Percentiles rank a stretch among this genome's conserved stretches.
These are phyloP conservation scores for Cantharis rustica DNA, from an alignment of 2,888 invertebrate species.

Conservation along the genomic window DNA sequence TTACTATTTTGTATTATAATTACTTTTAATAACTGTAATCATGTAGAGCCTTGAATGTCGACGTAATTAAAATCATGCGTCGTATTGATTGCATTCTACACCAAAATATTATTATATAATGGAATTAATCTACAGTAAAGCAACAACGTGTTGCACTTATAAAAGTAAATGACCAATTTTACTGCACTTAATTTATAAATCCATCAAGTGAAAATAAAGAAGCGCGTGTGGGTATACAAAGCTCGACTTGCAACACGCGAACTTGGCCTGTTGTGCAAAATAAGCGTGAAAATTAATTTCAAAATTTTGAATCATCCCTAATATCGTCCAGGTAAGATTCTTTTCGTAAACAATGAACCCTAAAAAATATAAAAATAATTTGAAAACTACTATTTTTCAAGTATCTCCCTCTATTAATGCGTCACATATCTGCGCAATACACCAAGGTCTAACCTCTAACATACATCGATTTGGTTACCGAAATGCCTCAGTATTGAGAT, in stretches of 20 bases:
- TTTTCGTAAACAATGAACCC: not conserved
- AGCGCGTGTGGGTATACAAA: not conserved
- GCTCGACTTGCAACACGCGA: not conserved
- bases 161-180: not conserved
- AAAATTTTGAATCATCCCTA: not conserved
- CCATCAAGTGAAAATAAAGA: not conserved
- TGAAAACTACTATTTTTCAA: not conserved
- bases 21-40: slow-evolving; percentile 1
- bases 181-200: not conserved
- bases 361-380: not conserved
- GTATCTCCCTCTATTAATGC: not conserved
- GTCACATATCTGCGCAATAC: not conserved
- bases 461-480: not conserved
- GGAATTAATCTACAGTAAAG: not conserved
- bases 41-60: not conserved
- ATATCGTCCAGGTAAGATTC: too few species aligned
- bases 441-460: not conserved
- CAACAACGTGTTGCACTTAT: not conserved
- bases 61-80: not conserved
- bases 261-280: not conserved
- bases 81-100: not conserved
- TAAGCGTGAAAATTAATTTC: not conserved
- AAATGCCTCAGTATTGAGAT: not conserved
- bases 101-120: not conserved
- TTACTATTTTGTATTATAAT: not conserved